Evolutionary conservation across 1,140 invertebrate species (phyloP).

Genomic region (Tetragnatha versicolor): DNA sequence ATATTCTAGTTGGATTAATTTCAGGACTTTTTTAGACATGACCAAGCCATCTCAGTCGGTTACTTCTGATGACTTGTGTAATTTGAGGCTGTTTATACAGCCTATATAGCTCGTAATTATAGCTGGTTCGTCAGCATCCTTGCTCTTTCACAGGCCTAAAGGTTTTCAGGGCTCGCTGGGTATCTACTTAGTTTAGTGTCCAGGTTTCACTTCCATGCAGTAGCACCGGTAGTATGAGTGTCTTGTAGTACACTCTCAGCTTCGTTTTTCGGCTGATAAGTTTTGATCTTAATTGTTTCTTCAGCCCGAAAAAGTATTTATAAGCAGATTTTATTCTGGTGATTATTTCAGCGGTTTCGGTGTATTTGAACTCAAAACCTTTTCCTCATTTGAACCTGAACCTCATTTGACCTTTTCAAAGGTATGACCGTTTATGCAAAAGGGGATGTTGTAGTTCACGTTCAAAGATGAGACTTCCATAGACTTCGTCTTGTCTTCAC

Average conservation of each 20-base stretch:
- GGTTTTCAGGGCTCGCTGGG: neutral
- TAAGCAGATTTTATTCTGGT: neutral
- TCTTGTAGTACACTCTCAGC: neutral
- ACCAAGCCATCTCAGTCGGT: neutral
- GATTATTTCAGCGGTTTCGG: neutral
- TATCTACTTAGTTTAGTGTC: neutral
- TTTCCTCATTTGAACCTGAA: too few species aligned
- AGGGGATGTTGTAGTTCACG: neutral
- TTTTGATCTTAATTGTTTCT: neutral
- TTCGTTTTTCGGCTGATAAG: neutral
- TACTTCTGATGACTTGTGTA: neutral
- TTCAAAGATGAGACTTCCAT: neutral
- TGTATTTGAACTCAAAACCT: neutral
- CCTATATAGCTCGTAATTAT: neutral
- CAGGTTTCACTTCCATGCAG: neutral
- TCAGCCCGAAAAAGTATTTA: neutral
- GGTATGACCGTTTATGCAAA: neutral
- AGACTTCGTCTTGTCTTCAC: neutral
- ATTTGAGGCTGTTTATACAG: neutral
- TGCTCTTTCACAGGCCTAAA: neutral
- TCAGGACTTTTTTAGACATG: neutral
- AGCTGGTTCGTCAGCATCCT: neutral
- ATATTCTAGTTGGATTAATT: neutral
- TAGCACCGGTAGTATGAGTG: neutral
- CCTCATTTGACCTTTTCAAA: neutral